Conservation (phyloP, 2,888 invertebrate species). For the Mimumesa dahlbomi region DNA sequence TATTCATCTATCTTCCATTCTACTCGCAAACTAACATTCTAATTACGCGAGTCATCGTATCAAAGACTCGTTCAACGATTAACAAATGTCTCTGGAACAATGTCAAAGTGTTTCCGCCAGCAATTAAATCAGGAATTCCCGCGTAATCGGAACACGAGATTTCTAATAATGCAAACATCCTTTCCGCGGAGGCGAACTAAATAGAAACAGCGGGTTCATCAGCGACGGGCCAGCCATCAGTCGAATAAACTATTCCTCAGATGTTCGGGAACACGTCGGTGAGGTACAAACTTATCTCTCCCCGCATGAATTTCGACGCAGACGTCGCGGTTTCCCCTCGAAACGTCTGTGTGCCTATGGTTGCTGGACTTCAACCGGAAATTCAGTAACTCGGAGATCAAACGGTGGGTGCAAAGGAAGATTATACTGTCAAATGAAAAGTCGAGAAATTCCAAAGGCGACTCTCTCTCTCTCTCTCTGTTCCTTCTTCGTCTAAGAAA, state of each 20-base stretch:
- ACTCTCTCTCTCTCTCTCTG: neutral
- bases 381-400: constrained; percentile 47
- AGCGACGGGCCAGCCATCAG: constrained; percentile 21
- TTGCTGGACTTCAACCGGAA: constrained; percentile 34
- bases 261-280: constrained; percentile 19
- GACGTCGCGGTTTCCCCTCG: constrained; percentile 20
- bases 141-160: no score
- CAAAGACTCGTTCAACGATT: no score
- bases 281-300: constrained; percentile 42
- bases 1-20: no score
- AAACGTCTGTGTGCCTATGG: constrained; percentile 6
- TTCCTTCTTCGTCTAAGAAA: no score
- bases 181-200: constrained; percentile 12
- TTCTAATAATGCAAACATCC: neutral
- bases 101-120: no score
- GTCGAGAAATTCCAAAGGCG: constrained; percentile 15
- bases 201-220: constrained; percentile 21
- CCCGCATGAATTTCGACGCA: constrained; percentile 17
- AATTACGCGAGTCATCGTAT: no score
- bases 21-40: no score
- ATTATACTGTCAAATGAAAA: constrained; percentile 48
- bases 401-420: constrained; percentile 29
- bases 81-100: no score
- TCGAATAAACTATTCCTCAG: constrained; percentile 51
- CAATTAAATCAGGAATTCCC: no score